Conservation (phyloP, 1,140 invertebrate species). For the Drosophila micromelanica region DNA sequence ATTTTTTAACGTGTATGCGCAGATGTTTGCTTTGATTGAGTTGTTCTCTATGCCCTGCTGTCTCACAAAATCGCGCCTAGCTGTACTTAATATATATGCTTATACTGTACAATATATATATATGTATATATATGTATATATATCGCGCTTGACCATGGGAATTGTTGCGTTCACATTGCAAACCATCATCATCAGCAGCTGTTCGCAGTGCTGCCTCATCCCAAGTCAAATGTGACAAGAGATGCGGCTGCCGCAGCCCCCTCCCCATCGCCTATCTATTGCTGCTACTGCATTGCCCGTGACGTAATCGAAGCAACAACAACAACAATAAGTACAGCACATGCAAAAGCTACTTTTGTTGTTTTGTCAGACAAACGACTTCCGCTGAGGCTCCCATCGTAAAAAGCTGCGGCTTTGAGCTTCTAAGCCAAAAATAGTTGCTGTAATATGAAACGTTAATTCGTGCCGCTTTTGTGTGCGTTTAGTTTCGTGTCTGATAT, state of each 20-base stretch:
- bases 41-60: slow-evolving; percentile 63
- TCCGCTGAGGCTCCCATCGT: slow-evolving; percentile 63
- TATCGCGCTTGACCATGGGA: slow-evolving; percentile 45
- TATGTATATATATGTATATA: background rate
- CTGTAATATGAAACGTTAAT: slow-evolving; percentile 53
- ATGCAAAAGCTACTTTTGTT: slow-evolving; percentile 45
- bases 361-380: slow-evolving; percentile 70
- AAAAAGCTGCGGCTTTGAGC: slow-evolving; percentile 9
- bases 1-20: slow-evolving; percentile 43
- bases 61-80: slow-evolving; percentile 69
- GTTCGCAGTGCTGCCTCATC: slow-evolving; percentile 16
- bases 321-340: slow-evolving; percentile 21
- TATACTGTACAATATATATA: slow-evolving; percentile 33
- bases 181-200: slow-evolving; percentile 25
- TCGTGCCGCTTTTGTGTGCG: slow-evolving; percentile 25
- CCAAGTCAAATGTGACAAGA: slow-evolving; percentile 36
- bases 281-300: slow-evolving; percentile 41
- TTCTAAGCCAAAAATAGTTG: slow-evolving; percentile 37
- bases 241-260: background rate
- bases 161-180: slow-evolving; percentile 35
- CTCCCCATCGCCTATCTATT: background rate
- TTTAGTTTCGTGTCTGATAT: slow-evolving; percentile 8
- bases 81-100: slow-evolving; percentile 68
- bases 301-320: slow-evolving; percentile 60
- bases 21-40: slow-evolving; percentile 69